phyloP scores from a whole-genome alignment of 2,113 vertebrate species.

The Phylloscopus whistleri region DNA sequence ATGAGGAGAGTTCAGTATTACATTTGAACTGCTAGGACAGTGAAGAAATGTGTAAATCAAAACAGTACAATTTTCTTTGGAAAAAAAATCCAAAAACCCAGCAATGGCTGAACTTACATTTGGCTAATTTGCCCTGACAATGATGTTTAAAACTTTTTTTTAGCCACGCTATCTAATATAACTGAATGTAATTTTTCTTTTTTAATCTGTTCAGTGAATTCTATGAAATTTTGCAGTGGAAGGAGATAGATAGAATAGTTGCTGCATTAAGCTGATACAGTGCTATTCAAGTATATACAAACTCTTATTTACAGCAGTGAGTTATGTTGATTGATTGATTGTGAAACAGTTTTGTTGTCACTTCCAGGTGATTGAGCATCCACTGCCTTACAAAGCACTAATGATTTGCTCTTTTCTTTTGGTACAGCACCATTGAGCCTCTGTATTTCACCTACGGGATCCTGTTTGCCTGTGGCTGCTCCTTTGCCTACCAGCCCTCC shows the following conservation, averaged over 20 bases:
- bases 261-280: background rate
- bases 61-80: background rate
- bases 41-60: background rate
- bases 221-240: background rate
- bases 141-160: background rate
- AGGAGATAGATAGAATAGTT: background rate
- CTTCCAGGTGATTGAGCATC: background rate
- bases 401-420: background rate
- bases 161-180: background rate
- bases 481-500: constrained; percentile 95
- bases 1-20: background rate
- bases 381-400: background rate
- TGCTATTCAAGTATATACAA: background rate
- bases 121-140: background rate
- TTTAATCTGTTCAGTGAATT: background rate
- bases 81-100: background rate
- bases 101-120: background rate
- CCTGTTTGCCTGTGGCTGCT: constrained; percentile 93
- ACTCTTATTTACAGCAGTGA: background rate
- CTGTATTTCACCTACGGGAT: constrained; percentile 95
- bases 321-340: background rate
- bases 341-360: background rate
- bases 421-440: constrained; percentile 82
- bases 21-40: background rate
- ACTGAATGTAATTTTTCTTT: background rate